These are phyloP conservation scores for Numenius phaeopus DNA, from an alignment of 2,797 vertebrate species.

Conservation along the genomic window DNA sequence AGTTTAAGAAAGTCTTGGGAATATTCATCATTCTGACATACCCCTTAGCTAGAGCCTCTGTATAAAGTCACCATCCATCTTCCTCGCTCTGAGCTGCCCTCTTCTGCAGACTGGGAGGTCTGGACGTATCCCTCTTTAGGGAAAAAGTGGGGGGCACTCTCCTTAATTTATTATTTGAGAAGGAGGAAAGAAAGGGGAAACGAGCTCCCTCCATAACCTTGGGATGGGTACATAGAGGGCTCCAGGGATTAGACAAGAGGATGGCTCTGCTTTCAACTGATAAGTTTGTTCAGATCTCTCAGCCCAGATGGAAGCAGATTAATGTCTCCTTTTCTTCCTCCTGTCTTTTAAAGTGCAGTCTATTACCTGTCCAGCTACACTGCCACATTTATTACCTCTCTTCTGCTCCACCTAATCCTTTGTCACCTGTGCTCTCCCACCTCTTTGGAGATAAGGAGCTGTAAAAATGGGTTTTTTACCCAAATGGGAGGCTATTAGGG, in stretches of 20 bases:
- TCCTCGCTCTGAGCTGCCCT: neutral
- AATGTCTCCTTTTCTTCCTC: neutral
- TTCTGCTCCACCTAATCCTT: neutral
- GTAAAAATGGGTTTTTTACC: neutral
- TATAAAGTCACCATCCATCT: conserved; percentile 22
- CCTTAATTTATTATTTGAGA: neutral
- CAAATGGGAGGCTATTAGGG: neutral
- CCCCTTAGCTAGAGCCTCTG: neutral
- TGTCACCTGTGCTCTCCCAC: neutral
- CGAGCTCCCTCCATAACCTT: neutral
- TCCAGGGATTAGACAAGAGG: neutral
- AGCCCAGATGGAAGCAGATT: neutral
- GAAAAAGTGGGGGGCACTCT: neutral
- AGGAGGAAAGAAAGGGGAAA: neutral
- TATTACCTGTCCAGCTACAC: neutral
- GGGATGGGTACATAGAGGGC: neutral
- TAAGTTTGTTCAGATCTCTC: neutral
- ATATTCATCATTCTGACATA: conserved; percentile 57
- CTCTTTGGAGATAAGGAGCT: neutral
- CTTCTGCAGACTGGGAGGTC: neutral
- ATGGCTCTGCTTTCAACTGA: neutral
- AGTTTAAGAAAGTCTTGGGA: neutral
- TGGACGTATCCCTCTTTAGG: neutral
- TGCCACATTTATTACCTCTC: neutral
- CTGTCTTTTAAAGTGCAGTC: neutral